Evolutionary conservation across 2,113 vertebrate species (phyloP), one percentile per base, ranked within the genome.

Genomic region (Struthidea cinerea): DNA sequence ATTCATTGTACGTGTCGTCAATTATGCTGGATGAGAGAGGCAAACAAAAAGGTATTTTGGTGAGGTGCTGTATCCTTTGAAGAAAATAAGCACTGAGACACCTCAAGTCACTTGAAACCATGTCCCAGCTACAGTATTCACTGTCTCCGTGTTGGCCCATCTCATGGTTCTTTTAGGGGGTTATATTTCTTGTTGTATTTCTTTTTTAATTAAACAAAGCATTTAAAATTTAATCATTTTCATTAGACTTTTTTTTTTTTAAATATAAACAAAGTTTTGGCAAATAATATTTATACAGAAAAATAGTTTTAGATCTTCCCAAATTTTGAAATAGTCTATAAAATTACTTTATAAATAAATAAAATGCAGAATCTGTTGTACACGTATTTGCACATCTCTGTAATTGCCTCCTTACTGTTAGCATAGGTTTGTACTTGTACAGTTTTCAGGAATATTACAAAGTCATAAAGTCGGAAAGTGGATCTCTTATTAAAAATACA

Each of bases 281-380:
- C 98, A 98, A 98, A 98, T 98, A 98, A 98, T 98, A 98, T 98
- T 98, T 98, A 98, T 98, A 98, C 97, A 98, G 97, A 98, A 98
- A 98, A 98, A 98, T 98, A 98, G 98, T 98, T 98, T 98, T 97
- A 98, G 98, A 97, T 97, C 97, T 97, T 98, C 96, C 98, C 98
- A 98, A 98, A 98, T 98, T 98, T 98, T 93, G 97, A 98, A 98
- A 97, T 97, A 98, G 97, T 98, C 98, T 98, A 98, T 97, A 98
- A 98, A 98, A 98, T 98, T 98, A 98, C 97, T 98, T 98, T 98
- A 98, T 98, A 98, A 98, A 98, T 98, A 98, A 98, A 98, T 98
- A 98, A 98, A 98, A 98, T 98, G 95, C 97, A 98, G 98, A 98
- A 98, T 98, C 98, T 98, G 98, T 98, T 97, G 97, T 98, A 98